These are phyloP conservation scores for Rallus crepitans DNA, from an alignment of 2,797 vertebrate species.

Conservation along the genomic window DNA sequence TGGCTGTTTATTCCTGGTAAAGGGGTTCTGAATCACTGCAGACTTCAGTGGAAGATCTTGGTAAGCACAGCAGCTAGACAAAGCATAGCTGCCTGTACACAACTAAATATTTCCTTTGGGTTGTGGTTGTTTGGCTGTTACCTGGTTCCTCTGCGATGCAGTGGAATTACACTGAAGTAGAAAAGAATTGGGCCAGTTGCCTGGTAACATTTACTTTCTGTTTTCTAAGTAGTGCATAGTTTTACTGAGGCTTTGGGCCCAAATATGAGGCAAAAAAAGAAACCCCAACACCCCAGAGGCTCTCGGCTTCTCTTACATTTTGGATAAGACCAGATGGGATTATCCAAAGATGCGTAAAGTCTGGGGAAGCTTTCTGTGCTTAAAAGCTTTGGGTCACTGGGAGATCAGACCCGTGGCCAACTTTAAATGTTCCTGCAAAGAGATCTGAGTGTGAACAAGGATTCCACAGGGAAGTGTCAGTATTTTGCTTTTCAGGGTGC, in stretches of 20 bases:
- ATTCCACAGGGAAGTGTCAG: neutral
- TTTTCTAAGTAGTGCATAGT: neutral
- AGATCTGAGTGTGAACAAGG: accelerated
- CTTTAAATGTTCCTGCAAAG: neutral
- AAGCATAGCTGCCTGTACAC: neutral
- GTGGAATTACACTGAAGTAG: neutral
- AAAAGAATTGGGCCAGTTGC: neutral
- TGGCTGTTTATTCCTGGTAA: neutral
- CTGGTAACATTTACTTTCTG: neutral
- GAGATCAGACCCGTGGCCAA: neutral
- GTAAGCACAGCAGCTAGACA: neutral
- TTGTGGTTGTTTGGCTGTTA: neutral
- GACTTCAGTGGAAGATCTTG: neutral
- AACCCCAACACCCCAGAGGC: neutral
- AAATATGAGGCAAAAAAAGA: neutral
- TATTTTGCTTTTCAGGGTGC: neutral
- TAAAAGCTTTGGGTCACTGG: neutral
- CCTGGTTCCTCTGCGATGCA: neutral
- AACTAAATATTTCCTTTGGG: neutral
- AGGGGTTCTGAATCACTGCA: neutral
- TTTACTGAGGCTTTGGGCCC: neutral
- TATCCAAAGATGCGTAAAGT: neutral
- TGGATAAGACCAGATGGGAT: neutral
- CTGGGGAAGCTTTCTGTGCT: neutral
- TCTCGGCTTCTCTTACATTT: neutral